A percentile compares a stretch with the other conserved stretches of the same genome.
These are phyloP conservation scores for Parthenolecanium corni DNA, from an alignment of 2,888 invertebrate species.

Conservation along the genomic window DNA sequence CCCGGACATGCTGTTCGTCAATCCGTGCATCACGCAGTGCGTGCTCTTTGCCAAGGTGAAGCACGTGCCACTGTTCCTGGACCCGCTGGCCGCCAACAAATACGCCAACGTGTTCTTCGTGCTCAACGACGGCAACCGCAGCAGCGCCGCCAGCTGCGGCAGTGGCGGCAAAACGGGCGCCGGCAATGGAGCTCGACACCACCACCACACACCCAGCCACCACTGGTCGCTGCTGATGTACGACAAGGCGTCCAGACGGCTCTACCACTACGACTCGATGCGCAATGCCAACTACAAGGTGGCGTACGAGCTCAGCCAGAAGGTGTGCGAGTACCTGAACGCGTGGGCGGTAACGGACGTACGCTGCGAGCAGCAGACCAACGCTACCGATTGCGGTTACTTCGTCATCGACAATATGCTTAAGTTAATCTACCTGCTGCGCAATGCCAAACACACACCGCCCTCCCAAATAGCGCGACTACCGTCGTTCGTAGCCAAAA, in stretches of 20 bases:
- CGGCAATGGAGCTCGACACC: too few species aligned
- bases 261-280: slow-evolving; percentile 21
- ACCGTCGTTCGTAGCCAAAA: slow-evolving; percentile 12
- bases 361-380: slow-evolving; percentile 14
- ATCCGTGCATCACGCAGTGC: slow-evolving; percentile 21
- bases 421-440: slow-evolving; percentile 8
- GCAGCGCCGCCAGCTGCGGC: background rate
- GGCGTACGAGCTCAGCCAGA: slow-evolving; percentile 18
- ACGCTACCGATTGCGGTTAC: slow-evolving; percentile 19
- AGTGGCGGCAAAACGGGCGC: too few species aligned
- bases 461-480: background rate
- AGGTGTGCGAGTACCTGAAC: slow-evolving; percentile 20
- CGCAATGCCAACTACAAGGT: slow-evolving; percentile 17
- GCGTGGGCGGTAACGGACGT: slow-evolving; percentile 21
- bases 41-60: slow-evolving; percentile 20
- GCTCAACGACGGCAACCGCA: slow-evolving; percentile 8
- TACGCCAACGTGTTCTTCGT: slow-evolving; percentile 18
- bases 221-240: slow-evolving; percentile 15
- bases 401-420: slow-evolving; percentile 15
- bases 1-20: slow-evolving; percentile 14
- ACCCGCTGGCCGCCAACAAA: slow-evolving; percentile 12
- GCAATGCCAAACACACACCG: background rate
- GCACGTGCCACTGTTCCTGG: slow-evolving; percentile 19
- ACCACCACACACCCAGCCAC: background rate
- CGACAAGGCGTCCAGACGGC: background rate